These are phyloP conservation scores for Melanocharis versteri DNA, from an alignment of 2,113 vertebrate genomes.

Conservation along the genomic window DNA sequence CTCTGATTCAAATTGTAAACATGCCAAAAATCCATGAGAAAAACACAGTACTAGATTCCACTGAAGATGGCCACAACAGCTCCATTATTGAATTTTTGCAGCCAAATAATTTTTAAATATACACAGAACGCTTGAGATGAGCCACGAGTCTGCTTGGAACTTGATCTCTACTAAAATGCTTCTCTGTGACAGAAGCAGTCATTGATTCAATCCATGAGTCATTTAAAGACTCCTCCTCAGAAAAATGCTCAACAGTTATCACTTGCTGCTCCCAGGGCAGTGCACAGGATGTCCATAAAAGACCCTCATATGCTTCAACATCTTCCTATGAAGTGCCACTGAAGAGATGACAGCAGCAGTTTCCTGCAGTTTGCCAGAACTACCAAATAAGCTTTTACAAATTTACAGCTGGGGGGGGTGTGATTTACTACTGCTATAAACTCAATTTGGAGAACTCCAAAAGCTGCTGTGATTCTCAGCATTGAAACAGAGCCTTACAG, in stretches of 20 bases:
- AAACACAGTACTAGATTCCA: neutral
- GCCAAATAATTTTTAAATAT: neutral
- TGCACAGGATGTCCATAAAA: neutral
- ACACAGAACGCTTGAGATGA: neutral
- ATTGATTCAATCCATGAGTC: neutral
- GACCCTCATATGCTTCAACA: neutral
- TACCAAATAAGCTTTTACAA: neutral
- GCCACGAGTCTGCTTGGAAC: neutral
- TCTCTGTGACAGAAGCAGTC: neutral
- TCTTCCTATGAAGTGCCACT: neutral
- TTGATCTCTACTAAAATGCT: neutral
- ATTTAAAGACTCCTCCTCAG: neutral
- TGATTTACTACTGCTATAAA: neutral
- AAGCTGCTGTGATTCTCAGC: neutral
- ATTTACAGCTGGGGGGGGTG: neutral
- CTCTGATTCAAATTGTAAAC: neutral
- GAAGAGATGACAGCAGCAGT: constrained; percentile 13
- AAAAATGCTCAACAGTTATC: neutral
- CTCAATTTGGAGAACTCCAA: neutral
- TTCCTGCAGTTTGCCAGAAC: neutral
- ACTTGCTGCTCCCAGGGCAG: neutral
- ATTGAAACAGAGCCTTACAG: neutral
- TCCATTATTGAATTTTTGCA: neutral
- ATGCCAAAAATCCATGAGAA: neutral
- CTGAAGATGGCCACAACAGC: neutral